These are phyloP conservation scores for Rhingia campestris DNA, from an alignment of 2,888 invertebrate species.

Conservation along the genomic window DNA sequence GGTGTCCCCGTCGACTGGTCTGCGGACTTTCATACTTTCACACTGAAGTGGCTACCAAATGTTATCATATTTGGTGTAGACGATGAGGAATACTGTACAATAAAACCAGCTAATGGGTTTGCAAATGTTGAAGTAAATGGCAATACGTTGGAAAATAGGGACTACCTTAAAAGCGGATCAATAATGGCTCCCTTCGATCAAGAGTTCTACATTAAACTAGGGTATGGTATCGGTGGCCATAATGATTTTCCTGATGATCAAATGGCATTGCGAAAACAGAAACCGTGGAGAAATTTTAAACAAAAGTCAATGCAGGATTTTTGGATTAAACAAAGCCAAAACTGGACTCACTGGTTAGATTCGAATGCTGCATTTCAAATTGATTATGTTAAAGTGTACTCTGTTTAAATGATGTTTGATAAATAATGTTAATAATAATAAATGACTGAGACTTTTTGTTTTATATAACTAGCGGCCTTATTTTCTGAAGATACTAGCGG, in stretches of 20 bases:
- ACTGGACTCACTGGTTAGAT: constrained; percentile 81
- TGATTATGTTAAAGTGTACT: constrained; percentile 80
- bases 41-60: too few relatives aligned
- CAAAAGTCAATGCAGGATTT: constrained; percentile 87
- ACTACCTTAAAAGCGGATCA: constrained; percentile 76
- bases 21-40: constrained; percentile 78
- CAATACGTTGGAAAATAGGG: constrained; percentile 80
- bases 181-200: constrained; percentile 90
- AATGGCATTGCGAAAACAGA: constrained; percentile 79
- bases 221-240: constrained; percentile 90
- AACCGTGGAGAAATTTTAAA: constrained; percentile 90
- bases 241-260: constrained; percentile 87
- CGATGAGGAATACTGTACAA: constrained; percentile 84
- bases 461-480: too few relatives aligned
- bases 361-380: constrained; percentile 83
- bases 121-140: constrained; percentile 75
- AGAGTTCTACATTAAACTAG: constrained; percentile 89
- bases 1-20: constrained; percentile 77
- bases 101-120: constrained; percentile 78
- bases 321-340: constrained; percentile 84
- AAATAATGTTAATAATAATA: constrained; percentile 1
- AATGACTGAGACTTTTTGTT: too few relatives aligned
- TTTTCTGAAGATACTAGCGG: too few relatives aligned
- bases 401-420: constrained; percentile 64
- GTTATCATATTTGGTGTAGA: constrained; percentile 84